Base-by-base conservation (phyloP, 1,140 invertebrate species). In the Nasonia vitripennis region DNA sequence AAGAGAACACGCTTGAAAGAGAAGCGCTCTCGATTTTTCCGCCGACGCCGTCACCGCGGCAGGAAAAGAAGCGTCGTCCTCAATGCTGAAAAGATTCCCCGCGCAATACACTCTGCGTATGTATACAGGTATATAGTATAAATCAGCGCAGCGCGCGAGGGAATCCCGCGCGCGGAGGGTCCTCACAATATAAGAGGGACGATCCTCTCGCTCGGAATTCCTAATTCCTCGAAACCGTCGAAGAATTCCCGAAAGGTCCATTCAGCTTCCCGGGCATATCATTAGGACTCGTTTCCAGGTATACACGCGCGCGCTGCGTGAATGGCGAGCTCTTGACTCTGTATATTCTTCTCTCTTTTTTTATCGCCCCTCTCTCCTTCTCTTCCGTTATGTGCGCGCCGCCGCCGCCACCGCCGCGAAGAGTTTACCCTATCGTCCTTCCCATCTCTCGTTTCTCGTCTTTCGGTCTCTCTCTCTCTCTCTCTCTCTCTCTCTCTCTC, bases 181-280 rank as follows among this genome's bases (percentile, higher is more conserved):
- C 27, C 20, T 62, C 55, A 62, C 55, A 62, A 20, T 20, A 62
- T 62, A n/a, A 62, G 67, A 68, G 67, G 10, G 67, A 27, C 75
- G 83, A 71, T 78, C 78, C 17, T 62, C 55, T 62, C 86, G 89
- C 90, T 92, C 92, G 92, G 92, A 93, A 93, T 93, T 93, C 92
- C 92, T 93, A 92, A 93, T 93, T 93, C 92, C 90, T 91, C 92
- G 92, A 93, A 93, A 93, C 91, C 92, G 92, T 90, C 91, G 90
- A 89, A 91, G 92, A 93, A 93, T 93, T 93, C 92, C 91, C 91
- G 92, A 93, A 93, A 93, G 92, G 90, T 91, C 91, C 92, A 93
- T 92, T 93, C 91, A 91, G 88, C 89, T 86, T 87, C 87, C 86
- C 89, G 87, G 88, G 92, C 92, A 93, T 93, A 93, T 93, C 92